phyloP scores from a whole-genome alignment of 53 echinoderm and acorn worm genomes.

The Holothuria scabra region DNA sequence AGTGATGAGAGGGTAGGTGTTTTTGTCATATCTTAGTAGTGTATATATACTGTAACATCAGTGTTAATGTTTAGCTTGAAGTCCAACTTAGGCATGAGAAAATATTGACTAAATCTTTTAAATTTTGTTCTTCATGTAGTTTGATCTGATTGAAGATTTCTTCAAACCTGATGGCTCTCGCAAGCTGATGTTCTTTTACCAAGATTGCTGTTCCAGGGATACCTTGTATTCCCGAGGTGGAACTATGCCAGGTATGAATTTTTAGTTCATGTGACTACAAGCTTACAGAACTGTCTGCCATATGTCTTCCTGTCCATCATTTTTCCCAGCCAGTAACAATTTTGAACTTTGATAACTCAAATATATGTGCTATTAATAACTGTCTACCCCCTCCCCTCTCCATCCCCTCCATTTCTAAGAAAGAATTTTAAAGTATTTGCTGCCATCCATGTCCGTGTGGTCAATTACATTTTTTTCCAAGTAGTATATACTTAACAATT shows the following conservation, averaged over 20 bases:
- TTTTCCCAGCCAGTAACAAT: no score
- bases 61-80: neutral
- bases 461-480: neutral
- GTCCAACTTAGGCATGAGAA: neutral
- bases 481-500: neutral
- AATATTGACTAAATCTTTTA: neutral
- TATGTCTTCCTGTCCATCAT: no score
- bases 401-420: no score
- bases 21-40: no score
- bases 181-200: constrained; percentile 98
- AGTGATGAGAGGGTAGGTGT: constrained; percentile 92
- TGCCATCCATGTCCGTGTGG: neutral
- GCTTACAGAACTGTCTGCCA: no score
- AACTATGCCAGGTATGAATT: constrained; percentile 32
- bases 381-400: no score
- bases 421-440: neutral
- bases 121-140: constrained; percentile 55
- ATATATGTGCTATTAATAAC: no score
- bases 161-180: constrained; percentile 91
- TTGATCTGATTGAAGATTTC: constrained; percentile 94
- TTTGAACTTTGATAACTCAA: no score
- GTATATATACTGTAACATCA: neutral
- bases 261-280: no score
- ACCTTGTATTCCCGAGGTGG: constrained; percentile 84
- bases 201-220: constrained; percentile 79